Evolutionary conservation across 2,113 vertebrate species (phyloP).

Genomic region (Cettia cetti): DNA sequence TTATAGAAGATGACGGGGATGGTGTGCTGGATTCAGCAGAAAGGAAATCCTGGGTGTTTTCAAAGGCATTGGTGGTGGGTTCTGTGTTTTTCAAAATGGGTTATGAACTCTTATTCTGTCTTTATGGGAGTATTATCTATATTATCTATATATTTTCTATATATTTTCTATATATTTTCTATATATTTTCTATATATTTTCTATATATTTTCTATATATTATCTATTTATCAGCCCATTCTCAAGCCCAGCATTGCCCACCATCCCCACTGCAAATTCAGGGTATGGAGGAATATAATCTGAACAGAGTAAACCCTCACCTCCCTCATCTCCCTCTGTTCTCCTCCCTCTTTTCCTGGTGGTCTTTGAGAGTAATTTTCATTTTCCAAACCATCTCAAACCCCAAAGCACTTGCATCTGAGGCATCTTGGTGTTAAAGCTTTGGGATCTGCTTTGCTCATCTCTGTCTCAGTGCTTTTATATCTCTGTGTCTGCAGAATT

Average conservation of each 20-base stretch:
- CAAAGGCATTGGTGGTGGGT: background rate
- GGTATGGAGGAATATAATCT: rapidly evolving
- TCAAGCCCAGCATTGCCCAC: background rate
- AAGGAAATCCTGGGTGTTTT: constrained; percentile 11
- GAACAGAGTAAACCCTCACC: background rate
- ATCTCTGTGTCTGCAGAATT: background rate
- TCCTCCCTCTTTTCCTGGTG: background rate
- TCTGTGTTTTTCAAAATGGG: background rate
- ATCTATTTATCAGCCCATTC: background rate
- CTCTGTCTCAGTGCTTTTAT: background rate
- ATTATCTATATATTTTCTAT: too few species aligned
- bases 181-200: too few species aligned
- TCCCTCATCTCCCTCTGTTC: background rate
- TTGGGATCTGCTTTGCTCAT: background rate
- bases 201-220: background rate
- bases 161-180: too few species aligned
- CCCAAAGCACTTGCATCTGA: background rate
- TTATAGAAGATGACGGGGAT: constrained; percentile 8
- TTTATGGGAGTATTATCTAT: background rate
- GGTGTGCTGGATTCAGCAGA: constrained; percentile 16
- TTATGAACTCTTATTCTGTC: background rate
- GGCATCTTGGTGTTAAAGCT: background rate
- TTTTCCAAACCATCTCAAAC: background rate
- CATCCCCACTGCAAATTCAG: background rate
- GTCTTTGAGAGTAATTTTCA: background rate